Conservation (phyloP, 2,113 vertebrate species). For the Emydura subglobosa region DNA sequence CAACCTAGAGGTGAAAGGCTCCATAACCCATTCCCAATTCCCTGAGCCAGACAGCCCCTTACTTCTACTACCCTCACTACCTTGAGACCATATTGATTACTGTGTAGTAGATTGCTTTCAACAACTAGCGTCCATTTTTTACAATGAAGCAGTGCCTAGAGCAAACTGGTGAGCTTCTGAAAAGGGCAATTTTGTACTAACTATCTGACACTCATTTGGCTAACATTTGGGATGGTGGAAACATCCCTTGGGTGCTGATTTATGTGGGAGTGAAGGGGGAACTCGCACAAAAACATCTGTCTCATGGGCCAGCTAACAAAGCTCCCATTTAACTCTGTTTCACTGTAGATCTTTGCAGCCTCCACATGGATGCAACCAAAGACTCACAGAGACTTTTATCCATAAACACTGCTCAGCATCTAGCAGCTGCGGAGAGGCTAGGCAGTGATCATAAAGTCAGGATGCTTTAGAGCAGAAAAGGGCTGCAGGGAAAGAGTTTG, state of each 20-base stretch:
- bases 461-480: background rate
- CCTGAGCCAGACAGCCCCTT: background rate
- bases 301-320: background rate
- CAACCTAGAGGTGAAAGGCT: background rate
- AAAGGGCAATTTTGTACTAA: rapidly evolving
- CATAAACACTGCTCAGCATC: rapidly evolving
- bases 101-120: background rate
- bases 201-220: background rate
- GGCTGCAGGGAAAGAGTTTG: too few relatives aligned
- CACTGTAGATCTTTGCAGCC: rapidly evolving
- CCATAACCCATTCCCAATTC: background rate
- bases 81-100: background rate
- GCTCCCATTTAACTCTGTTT: background rate
- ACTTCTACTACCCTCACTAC: background rate
- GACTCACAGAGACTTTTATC: rapidly evolving
- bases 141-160: rapidly evolving
- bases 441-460: background rate
- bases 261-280: background rate
- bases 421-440: background rate
- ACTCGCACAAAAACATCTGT: background rate
- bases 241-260: background rate
- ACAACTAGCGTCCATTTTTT: background rate
- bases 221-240: background rate
- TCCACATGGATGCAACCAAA: rapidly evolving
- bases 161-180: background rate